Evolutionary conservation across 92 coral and sea anemone species (phyloP).

Genomic region (Epizoanthus ramosus): DNA sequence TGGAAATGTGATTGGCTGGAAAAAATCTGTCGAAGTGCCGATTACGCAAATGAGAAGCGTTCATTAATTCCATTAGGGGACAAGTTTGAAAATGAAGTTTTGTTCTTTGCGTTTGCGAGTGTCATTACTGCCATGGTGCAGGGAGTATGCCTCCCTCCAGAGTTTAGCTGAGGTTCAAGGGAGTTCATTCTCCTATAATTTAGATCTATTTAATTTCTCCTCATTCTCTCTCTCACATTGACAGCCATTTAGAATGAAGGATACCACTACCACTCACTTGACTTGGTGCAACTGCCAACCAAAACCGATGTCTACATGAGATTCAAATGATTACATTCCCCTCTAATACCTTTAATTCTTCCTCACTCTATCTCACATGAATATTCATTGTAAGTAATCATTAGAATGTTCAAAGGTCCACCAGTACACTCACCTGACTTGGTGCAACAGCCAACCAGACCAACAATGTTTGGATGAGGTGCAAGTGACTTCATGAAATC

Average conservation of each 20-base stretch:
- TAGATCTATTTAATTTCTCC: background rate
- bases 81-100: too few species aligned
- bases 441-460: constrained; percentile 90
- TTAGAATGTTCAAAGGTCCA: too few species aligned
- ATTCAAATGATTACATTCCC: constrained; percentile 74
- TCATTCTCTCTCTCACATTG: background rate
- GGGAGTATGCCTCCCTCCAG: too few species aligned
- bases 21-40: too few species aligned
- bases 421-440: constrained; percentile 70
- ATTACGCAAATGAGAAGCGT: too few species aligned
- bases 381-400: background rate
- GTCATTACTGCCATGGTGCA: too few species aligned
- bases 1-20: too few species aligned
- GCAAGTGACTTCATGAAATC: constrained; percentile 94
- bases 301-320: constrained; percentile 86
- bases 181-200: constrained; percentile 64
- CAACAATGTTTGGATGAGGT: constrained; percentile 93
- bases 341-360: background rate
- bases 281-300: constrained; percentile 81
- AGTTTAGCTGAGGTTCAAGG: constrained; percentile 53
- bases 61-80: too few species aligned
- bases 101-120: too few species aligned
- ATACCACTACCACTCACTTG: constrained; percentile 39
- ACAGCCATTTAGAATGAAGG: background rate
- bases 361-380: background rate